Evolutionary conservation across 2,113 vertebrate species (phyloP), one percentile per base, ranked within the genome.

Genomic region (Cariama cristata): DNA sequence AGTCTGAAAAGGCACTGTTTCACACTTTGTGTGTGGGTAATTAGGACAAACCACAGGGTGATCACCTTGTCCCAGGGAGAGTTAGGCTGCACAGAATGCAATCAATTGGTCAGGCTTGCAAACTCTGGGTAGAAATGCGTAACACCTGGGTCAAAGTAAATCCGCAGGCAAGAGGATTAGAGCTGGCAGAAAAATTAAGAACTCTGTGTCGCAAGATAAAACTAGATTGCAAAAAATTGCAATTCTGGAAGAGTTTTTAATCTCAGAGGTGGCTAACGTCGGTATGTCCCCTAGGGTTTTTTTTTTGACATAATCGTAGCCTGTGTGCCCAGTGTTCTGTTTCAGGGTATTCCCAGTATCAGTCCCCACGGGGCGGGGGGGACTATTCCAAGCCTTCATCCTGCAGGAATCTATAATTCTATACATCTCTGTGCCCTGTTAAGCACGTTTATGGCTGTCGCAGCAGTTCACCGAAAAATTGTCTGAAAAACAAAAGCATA

Each of bases 351-450:
- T 97, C 87, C 84, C 60, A 85, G 52, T 85, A 76, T 68, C 77
- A 66, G 17, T 88, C 69, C 76, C 67, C 16, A 6, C 38, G 8
- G 38, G 38, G 38, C 38, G 8, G 38, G 38, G 38, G 38, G 38
- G 38, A 38, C 38, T 81, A 32, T 95, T 91, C 89, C 80, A 86
- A 84, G 72, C 64, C n/a, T 53, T 95, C 93, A 90, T 92, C 95
- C 74, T 68, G 8, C 49, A 45, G 47, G 38, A 21, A 59, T 91
- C 87, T 93, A 28, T 68, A 81, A 89, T 79, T 64, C 14, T 82
- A 3, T 74, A 2, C 49, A 52, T 62, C 71, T 94, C 80, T 82
- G 16, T 82, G 35, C 68, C 64, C 42, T 58, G 28, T 45, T 91
- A 87, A 85, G 66, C 40, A 90, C 40, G 44, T 93, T 94, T 76